Evolutionary conservation across 2,113 vertebrate genomes (phyloP).

Genomic region (Plotosus lineatus): DNA sequence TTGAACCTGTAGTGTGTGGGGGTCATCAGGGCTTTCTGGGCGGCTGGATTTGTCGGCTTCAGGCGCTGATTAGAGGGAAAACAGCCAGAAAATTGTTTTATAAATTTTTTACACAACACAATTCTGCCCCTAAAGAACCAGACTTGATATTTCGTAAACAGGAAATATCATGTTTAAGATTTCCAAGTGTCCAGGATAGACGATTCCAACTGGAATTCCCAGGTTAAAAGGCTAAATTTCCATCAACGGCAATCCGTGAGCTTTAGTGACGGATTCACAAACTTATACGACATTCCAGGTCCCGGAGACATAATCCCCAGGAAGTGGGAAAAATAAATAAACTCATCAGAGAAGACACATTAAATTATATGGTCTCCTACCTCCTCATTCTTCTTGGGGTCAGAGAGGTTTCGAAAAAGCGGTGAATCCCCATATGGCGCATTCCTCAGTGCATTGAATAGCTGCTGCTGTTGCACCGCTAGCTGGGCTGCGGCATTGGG

Average conservation of each 20-base stretch:
- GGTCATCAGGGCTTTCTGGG: constrained; percentile 91
- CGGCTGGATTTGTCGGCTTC: constrained; percentile 93
- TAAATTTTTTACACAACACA: not conserved
- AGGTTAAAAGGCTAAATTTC: too few relatives aligned
- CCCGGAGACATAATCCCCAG: too few relatives aligned
- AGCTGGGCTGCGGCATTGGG: constrained; percentile 85
- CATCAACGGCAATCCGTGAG: too few relatives aligned
- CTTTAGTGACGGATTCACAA: too few relatives aligned
- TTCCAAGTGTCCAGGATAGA: not conserved
- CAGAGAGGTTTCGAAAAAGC: constrained; percentile 92
- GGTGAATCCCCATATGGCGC: constrained; percentile 93
- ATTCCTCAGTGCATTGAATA: constrained; percentile 85
- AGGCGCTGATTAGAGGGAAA: constrained; percentile 77
- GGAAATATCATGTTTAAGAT: too few relatives aligned
- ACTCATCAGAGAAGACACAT: too few relatives aligned
- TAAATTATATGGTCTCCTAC: constrained; percentile 66
- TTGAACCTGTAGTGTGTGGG: constrained; percentile 95
- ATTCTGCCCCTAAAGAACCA: not conserved
- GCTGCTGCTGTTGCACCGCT: constrained; percentile 87
- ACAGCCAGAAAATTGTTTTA: not conserved
- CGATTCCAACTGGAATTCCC: too few relatives aligned
- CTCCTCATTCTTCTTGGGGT: constrained; percentile 97
- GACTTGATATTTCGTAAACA: not conserved
- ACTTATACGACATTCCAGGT: too few relatives aligned
- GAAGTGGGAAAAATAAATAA: too few relatives aligned